Evolutionary conservation across 2,888 invertebrate genomes (phyloP).

Genomic region (Myopa tessellatipennis): DNA sequence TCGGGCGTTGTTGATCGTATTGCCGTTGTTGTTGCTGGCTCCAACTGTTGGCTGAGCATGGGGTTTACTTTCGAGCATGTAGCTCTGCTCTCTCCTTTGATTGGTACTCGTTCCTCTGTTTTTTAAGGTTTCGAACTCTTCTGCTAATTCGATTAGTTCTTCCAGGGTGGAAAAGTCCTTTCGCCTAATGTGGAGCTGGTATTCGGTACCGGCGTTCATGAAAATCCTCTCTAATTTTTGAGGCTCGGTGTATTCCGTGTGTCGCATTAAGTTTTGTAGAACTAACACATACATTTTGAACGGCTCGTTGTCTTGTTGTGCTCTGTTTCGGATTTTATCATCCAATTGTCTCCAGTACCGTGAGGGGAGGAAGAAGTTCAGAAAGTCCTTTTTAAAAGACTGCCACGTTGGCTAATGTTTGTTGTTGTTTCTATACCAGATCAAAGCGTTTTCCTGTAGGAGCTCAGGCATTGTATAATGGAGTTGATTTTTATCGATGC

Average conservation of each 20-base stretch:
- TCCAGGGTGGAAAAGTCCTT: constrained; percentile 16
- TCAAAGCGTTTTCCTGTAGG: background rate
- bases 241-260: background rate
- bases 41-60: too few species aligned
- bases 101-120: background rate
- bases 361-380: too few species aligned
- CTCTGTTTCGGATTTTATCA: background rate
- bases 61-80: too few species aligned
- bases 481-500: background rate
- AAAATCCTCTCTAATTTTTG: constrained; percentile 32
- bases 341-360: too few species aligned
- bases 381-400: too few species aligned
- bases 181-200: constrained; percentile 26
- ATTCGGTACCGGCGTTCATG: constrained; percentile 10
- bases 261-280: constrained; percentile 11
- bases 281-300: constrained; percentile 1
- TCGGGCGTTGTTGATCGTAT: background rate
- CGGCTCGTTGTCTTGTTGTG: background rate
- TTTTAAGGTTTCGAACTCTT: background rate
- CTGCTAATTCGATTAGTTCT: constrained; percentile 22
- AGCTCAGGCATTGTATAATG: constrained; percentile 23
- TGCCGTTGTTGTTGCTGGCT: too few species aligned
- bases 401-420: too few species aligned
- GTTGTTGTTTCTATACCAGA: too few species aligned
- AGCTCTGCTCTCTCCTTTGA: background rate